These are phyloP conservation scores for Apis florea DNA, from an alignment of 1,140 invertebrate species.

Conservation along the genomic window DNA sequence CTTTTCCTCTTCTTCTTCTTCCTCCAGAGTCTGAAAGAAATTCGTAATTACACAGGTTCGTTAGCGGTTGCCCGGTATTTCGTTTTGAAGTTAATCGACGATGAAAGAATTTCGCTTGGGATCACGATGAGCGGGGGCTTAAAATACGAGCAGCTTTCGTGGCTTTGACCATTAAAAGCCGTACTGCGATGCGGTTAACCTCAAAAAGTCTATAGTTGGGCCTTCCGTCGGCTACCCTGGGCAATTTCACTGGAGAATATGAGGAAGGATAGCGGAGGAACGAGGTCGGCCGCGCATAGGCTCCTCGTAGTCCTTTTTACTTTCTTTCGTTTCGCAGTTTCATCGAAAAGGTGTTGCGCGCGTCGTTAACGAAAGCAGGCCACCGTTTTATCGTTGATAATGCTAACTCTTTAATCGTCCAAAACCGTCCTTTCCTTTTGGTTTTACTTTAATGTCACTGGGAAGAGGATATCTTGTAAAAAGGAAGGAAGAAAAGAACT, in stretches of 20 bases:
- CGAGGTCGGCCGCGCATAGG: slow-evolving; percentile 53
- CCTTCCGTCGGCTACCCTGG: slow-evolving; percentile 59
- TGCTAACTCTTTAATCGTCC: slow-evolving; percentile 3
- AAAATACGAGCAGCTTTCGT: slow-evolving; percentile 65
- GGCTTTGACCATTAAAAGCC: slow-evolving; percentile 66
- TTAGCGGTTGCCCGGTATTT: slow-evolving; percentile 47
- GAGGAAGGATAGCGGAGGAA: slow-evolving; percentile 59
- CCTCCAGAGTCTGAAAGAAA: slow-evolving; percentile 16
- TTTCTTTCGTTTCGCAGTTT: slow-evolving; percentile 28
- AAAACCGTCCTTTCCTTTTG: background rate
- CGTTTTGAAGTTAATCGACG: slow-evolving; percentile 63
- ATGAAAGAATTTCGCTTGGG: slow-evolving; percentile 58
- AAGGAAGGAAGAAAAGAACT: background rate
- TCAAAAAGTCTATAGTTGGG: slow-evolving; percentile 65
- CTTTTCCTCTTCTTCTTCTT: background rate
- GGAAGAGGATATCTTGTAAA: background rate
- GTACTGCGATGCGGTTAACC: slow-evolving; percentile 64
- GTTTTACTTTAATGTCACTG: background rate
- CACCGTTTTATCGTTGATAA: slow-evolving; percentile 8
- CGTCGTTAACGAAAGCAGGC: slow-evolving; percentile 35
- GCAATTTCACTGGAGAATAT: slow-evolving; percentile 56
- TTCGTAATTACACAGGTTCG: slow-evolving; percentile 51
- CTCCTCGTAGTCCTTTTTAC: slow-evolving; percentile 48
- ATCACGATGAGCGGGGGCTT: slow-evolving; percentile 54
- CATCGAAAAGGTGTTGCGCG: slow-evolving; percentile 47